Conservation (phyloP, 92 coral and sea anemone genomes). For the Epizoanthus illoricatus region DNA sequence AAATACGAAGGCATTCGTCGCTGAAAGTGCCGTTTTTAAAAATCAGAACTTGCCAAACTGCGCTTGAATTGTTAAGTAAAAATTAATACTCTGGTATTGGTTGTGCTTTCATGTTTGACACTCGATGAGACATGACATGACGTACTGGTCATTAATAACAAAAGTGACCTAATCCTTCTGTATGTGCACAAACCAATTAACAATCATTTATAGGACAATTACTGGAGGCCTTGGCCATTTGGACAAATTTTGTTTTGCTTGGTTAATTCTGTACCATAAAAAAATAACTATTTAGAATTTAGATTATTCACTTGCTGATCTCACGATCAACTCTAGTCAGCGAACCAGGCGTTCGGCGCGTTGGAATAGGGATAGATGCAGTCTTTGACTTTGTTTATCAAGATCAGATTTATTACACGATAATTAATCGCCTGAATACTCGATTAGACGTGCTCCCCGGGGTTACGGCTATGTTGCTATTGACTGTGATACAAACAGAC, state of each 20-base stretch:
- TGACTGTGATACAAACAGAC: too few species aligned
- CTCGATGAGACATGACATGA: not conserved
- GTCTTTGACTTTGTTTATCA: too few species aligned
- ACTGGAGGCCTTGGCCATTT: too few species aligned
- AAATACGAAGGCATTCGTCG: not conserved
- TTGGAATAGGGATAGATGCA: too few species aligned
- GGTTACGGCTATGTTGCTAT: too few species aligned
- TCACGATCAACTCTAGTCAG: too few species aligned
- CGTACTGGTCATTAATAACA: constrained; percentile 21
- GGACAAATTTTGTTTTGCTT: not conserved
- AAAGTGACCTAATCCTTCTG: constrained; percentile 4
- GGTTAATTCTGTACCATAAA: not conserved
- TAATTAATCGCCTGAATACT: too few species aligned
- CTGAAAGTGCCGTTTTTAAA: not conserved
- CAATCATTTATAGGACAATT: not conserved
- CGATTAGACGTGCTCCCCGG: too few species aligned
- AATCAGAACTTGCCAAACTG: not conserved
- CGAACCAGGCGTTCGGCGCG: too few species aligned
- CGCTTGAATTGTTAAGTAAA: constrained; percentile 8
- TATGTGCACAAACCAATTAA: not conserved
- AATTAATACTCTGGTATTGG: not conserved
- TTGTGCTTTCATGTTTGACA: not conserved
- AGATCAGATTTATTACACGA: too few species aligned
- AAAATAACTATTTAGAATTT: not conserved
- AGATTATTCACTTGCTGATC: too few species aligned